Evolutionary conservation across 2,797 vertebrate genomes (phyloP).

Genomic region (Selene dorsalis): DNA sequence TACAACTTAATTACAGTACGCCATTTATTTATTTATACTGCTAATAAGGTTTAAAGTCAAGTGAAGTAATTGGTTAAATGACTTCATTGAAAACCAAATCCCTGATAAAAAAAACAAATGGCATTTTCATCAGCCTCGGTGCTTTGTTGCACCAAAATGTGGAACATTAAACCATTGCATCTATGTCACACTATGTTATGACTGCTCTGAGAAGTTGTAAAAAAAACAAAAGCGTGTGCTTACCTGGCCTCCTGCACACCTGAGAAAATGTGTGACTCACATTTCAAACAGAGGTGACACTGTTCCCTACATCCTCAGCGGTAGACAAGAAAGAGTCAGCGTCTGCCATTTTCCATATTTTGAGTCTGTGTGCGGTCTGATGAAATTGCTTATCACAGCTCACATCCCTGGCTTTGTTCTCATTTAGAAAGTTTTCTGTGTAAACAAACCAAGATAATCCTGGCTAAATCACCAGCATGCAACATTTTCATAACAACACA

Average conservation of each 20-base stretch:
- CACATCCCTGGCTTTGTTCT: not conserved
- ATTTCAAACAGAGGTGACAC: slow-evolving; percentile 1
- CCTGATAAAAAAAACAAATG: not conserved
- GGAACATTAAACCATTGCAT: not conserved
- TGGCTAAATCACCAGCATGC: not conserved
- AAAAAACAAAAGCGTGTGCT: too few species aligned
- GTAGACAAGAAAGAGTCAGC: not conserved
- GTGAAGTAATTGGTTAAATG: not conserved
- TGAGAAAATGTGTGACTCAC: not conserved
- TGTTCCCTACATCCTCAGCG: not conserved
- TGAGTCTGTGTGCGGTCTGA: not conserved
- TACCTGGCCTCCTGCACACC: not conserved
- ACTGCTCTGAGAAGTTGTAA: not conserved
- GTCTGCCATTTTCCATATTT: not conserved
- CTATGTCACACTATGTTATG: not conserved
- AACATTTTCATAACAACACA: not conserved
- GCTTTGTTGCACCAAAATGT: not conserved
- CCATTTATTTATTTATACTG: not conserved
- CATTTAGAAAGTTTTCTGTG: not conserved
- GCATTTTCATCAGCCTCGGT: not conserved
- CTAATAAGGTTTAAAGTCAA: not conserved
- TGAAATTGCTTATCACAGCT: not conserved
- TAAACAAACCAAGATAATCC: not conserved
- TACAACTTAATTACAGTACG: not conserved
- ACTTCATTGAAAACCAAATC: not conserved